Conservation (phyloP, 2,888 invertebrate genomes). For the Lepidocyrtinus sp. region DNA sequence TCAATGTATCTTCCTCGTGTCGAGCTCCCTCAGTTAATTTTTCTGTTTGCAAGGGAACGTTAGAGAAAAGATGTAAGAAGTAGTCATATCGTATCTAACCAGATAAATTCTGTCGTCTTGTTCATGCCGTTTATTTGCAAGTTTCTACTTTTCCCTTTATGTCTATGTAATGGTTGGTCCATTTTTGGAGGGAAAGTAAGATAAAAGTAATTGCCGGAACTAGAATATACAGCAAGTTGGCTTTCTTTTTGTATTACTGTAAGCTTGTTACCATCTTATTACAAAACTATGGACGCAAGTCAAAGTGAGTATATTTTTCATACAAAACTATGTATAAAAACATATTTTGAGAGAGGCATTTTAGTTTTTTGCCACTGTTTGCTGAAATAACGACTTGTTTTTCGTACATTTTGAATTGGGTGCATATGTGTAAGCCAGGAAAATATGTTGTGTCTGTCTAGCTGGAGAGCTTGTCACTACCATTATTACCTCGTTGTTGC, state of each 20-base stretch:
- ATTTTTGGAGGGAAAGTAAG: constrained; percentile 23
- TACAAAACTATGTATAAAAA: no score
- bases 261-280: constrained; percentile 9
- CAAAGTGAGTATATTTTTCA: background rate
- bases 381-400: background rate
- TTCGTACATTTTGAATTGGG: background rate
- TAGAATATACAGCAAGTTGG: constrained; percentile 47
- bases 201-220: constrained; percentile 60
- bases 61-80: background rate
- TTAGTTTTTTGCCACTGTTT: no score
- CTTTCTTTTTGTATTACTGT: background rate
- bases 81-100: background rate
- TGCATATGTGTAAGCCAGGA: background rate
- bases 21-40: no score
- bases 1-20: background rate
- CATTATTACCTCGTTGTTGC: constrained; percentile 38
- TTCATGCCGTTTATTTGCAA: background rate
- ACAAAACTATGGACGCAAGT: background rate
- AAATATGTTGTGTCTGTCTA: background rate
- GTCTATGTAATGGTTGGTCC: background rate
- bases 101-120: background rate
- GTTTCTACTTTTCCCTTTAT: background rate
- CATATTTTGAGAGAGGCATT: background rate
- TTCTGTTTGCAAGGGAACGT: background rate
- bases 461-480: constrained; percentile 21